These are phyloP conservation scores for Herminia tarsipennalis DNA, from an alignment of 2,888 invertebrate genomes.

Conservation along the genomic window DNA sequence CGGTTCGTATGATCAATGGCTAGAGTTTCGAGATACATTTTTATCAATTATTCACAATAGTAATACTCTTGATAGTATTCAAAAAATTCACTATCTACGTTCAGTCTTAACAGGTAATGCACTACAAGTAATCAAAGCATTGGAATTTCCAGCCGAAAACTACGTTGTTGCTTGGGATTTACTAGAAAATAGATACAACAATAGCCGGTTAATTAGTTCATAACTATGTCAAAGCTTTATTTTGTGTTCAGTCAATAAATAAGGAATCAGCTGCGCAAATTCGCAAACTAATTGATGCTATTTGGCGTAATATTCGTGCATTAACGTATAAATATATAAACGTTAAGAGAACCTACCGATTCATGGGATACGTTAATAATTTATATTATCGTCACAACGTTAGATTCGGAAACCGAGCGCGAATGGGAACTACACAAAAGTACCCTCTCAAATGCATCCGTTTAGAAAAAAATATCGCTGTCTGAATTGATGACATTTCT, in stretches of 20 bases:
- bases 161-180: constrained; percentile 1
- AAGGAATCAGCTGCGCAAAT: constrained; percentile 5
- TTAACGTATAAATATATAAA: too few species aligned
- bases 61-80: not conserved
- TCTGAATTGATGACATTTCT: too few species aligned
- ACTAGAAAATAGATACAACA: not conserved
- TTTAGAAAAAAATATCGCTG: not conserved
- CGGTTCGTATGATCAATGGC: not conserved
- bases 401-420: constrained; percentile 13
- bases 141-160: not conserved
- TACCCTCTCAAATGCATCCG: not conserved
- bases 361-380: constrained; percentile 17
- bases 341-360: constrained; percentile 15
- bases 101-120: not conserved
- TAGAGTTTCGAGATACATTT: not conserved
- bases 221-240: not conserved
- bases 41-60: not conserved
- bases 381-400: constrained; percentile 10
- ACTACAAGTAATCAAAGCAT: not conserved
- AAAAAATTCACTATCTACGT: constrained; percentile 4
- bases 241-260: not conserved
- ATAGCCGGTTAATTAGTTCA: not conserved
- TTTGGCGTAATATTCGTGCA: constrained; percentile 14
- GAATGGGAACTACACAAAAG: constrained; percentile 20
- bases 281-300: constrained; percentile 6